Conservation (phyloP, 2,113 vertebrate genomes). For the Struthidea cinerea region DNA sequence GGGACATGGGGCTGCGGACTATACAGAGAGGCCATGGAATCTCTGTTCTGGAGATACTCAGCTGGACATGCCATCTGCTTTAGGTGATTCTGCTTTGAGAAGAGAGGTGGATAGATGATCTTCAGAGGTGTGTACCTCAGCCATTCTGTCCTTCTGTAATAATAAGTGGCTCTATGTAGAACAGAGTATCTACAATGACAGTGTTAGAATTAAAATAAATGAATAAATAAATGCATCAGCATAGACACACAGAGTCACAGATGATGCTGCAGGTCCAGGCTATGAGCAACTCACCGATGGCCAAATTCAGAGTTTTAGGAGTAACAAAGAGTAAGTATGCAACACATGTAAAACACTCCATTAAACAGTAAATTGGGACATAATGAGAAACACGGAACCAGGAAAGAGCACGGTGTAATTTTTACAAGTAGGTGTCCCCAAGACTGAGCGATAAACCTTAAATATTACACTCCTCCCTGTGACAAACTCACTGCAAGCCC, state of each 20-base stretch:
- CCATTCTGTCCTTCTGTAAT: background rate
- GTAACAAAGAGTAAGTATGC: background rate
- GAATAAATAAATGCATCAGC: no score
- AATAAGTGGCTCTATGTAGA: background rate
- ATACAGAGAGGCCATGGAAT: background rate
- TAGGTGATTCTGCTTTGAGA: background rate
- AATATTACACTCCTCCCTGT: background rate
- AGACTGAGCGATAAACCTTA: background rate
- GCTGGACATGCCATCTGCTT: background rate
- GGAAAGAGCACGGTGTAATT: background rate
- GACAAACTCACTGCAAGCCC: background rate
- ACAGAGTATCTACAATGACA: background rate
- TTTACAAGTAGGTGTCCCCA: background rate
- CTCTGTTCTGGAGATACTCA: background rate
- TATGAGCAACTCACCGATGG: background rate
- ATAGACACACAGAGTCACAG: background rate
- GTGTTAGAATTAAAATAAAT: background rate
- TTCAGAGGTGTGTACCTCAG: background rate
- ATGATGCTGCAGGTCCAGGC: background rate
- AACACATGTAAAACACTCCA: background rate
- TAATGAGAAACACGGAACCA: background rate
- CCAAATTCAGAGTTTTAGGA: background rate
- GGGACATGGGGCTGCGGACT: no score
- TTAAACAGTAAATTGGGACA: background rate
- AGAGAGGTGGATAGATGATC: background rate